phyloP scores from a whole-genome alignment of 2,797 vertebrate genomes.

The Threskiornis aethiopicus region DNA sequence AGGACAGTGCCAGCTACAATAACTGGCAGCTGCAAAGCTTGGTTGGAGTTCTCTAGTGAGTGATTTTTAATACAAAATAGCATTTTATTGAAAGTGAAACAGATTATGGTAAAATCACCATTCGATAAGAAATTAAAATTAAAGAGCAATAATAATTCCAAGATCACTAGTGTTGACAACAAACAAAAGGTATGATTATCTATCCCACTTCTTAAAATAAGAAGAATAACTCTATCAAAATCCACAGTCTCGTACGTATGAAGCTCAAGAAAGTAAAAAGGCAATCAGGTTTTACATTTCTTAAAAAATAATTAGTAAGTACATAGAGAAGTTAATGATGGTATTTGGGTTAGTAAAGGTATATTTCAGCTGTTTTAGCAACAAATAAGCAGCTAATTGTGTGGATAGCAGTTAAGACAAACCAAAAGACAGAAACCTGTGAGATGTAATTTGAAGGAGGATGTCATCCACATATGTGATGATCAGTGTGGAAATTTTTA shows the following conservation, averaged over 20 bases:
- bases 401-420: background rate
- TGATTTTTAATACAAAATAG: background rate
- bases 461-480: background rate
- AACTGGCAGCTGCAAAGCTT: background rate
- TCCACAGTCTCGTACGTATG: background rate
- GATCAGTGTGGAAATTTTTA: background rate
- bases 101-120: background rate
- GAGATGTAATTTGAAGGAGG: background rate
- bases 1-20: background rate
- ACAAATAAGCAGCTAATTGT: background rate
- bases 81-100: background rate
- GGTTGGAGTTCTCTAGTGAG: background rate
- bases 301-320: background rate
- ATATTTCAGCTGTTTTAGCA: background rate
- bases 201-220: background rate
- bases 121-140: background rate
- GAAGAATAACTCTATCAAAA: background rate
- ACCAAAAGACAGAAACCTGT: background rate
- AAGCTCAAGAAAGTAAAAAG: background rate
- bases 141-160: background rate
- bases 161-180: background rate
- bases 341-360: background rate
- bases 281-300: background rate
- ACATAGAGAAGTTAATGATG: background rate
- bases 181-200: background rate